A percentile compares a stretch with the other conserved stretches of the same genome.
These are phyloP conservation scores for Spisula subtruncata DNA, from an alignment of 2,888 invertebrate genomes.

Conservation along the genomic window DNA sequence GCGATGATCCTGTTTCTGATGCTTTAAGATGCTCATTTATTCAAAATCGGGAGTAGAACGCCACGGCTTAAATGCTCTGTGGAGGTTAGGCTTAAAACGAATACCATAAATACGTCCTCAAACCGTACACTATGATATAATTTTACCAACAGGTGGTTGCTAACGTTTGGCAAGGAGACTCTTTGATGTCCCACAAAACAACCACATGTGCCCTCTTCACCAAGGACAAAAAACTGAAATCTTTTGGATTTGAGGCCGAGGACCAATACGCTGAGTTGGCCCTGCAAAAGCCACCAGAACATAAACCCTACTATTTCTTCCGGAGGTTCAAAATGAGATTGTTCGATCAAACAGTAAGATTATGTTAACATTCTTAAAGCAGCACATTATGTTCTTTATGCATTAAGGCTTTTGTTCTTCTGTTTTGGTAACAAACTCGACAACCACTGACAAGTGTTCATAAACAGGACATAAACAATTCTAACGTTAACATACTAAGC, in stretches of 20 bases:
- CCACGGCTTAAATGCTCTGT: no score
- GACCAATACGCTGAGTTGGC: constrained; percentile 53
- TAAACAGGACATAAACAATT: no score
- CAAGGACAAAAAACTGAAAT: constrained; percentile 48
- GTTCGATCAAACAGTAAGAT: constrained; percentile 38
- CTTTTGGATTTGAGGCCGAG: constrained; percentile 60
- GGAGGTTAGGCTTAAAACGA: no score
- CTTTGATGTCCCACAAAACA: constrained; percentile 54
- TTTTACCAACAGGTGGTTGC: constrained; percentile 14
- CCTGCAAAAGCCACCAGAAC: constrained; percentile 15
- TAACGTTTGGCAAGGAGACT: constrained; percentile 43
- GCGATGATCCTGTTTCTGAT: no score
- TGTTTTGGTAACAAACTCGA: no score
- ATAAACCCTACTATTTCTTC: constrained; percentile 56
- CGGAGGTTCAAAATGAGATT: constrained; percentile 57
- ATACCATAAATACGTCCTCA: no score
- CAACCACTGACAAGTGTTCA: no score
- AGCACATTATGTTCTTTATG: neutral
- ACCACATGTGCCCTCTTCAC: constrained; percentile 52
- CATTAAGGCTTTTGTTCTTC: no score
- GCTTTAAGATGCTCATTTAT: no score
- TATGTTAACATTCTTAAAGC: neutral
- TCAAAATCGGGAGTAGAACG: no score
- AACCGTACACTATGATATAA: neutral
- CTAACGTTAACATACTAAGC: no score